These are phyloP conservation scores for Rhamphomyia laevipes DNA, from an alignment of 2,888 invertebrate genomes.

Conservation along the genomic window DNA sequence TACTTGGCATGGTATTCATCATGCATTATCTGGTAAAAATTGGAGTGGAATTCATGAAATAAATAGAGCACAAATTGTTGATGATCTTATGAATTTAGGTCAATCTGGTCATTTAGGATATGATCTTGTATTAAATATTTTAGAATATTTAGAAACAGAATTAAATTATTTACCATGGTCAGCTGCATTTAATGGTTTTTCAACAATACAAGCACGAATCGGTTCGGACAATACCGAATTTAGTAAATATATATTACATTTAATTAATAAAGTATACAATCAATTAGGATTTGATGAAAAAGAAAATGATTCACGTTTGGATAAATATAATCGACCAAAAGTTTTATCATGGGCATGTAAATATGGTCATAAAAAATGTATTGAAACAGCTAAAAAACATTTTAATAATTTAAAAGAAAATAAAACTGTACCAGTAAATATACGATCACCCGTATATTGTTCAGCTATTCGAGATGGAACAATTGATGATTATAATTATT, in stretches of 20 bases:
- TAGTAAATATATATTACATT: constrained; percentile 35
- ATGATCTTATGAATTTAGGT: constrained; percentile 69
- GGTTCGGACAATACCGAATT: constrained; percentile 23
- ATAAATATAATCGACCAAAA: constrained; percentile 46
- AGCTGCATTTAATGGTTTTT: constrained; percentile 44
- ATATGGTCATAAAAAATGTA: constrained; percentile 47
- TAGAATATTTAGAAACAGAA: constrained; percentile 57
- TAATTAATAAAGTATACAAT: constrained; percentile 40
- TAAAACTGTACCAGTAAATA: constrained; percentile 46
- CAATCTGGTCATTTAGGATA: constrained; percentile 51
- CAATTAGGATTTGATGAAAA: constrained; percentile 40
- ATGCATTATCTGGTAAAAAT: constrained; percentile 32
- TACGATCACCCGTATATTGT: constrained; percentile 63
- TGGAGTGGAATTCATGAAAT: constrained; percentile 45
- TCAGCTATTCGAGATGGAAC: constrained; percentile 54
- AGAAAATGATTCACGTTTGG: constrained; percentile 40
- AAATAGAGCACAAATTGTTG: constrained; percentile 67
- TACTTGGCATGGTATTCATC: constrained; percentile 45
- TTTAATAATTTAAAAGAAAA: constrained; percentile 27
- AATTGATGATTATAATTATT: constrained; percentile 48
- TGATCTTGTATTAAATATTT: constrained; percentile 48
- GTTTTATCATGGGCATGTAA: constrained; percentile 53
- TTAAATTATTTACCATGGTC: constrained; percentile 69
- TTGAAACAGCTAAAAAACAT: constrained; percentile 34
- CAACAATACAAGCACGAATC: constrained; percentile 30